Evolutionary conservation across 2,797 vertebrate species (phyloP), one percentile per base, ranked within the genome.

Genomic region (Cyclura pinguis): DNA sequence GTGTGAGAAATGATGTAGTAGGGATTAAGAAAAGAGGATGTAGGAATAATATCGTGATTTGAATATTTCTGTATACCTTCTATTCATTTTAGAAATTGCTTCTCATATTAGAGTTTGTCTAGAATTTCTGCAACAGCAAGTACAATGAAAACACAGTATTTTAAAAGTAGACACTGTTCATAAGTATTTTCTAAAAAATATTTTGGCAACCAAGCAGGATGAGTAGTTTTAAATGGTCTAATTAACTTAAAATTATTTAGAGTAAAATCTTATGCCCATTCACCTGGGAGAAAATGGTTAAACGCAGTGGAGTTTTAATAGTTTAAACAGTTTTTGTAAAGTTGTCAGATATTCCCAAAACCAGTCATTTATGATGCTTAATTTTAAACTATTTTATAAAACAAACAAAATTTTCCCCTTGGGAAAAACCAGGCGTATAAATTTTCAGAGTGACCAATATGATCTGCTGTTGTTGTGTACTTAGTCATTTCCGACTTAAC

Each of bases 371-470:
- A n/a, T 38, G 27, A 29, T 69, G 6, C 14, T 24, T 84, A 84
- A 77, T 78, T 52, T 35, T 69, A 47, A 67, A 8, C 35, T 78
- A 20, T 69, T 78, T 87, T 62, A n/a, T 77, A 76, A 64, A 77
- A 18, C 85, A 90, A 94, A 94, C 83, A 87, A 93, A 93, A 92
- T 50, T 57, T 92, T 22, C 84, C 0, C 0, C 92, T 82, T 92
- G 92, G 95, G 93, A 88, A 89, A 88, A 74, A 95, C 82, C 38
- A 94, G 95, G 89, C 72, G 82, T 0, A 0, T 85, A 80, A 74
- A 69, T 14, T 77, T 95, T 94, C 88, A 35, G 50, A 92, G 78
- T 86, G 55, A 73, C 20, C 47, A 81, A 52, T 69, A 29, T 32
- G 8, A 69, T 24, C 9, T 62, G 59, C 4, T 67, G 67, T 32